These are phyloP conservation scores for Zhengitettix transpicula DNA, from an alignment of 2,888 invertebrate species.

Conservation along the genomic window DNA sequence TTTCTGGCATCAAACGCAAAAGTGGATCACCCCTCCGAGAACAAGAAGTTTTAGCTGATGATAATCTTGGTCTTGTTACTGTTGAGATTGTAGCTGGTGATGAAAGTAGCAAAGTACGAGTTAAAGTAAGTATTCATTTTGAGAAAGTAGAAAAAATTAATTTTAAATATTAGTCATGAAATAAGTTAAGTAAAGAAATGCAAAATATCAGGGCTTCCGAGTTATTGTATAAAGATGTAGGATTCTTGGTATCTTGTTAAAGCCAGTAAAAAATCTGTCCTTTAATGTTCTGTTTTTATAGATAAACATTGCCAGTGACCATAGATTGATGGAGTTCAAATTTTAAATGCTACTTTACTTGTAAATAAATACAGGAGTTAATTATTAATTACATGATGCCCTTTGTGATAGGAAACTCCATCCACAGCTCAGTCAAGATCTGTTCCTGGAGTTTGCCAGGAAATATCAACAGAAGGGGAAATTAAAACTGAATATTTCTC, in stretches of 20 bases:
- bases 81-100: constrained; percentile 25
- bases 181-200: too few relatives aligned
- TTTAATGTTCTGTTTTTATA: background rate
- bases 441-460: background rate
- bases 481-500: constrained; percentile 35
- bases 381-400: background rate
- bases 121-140: constrained; percentile 5
- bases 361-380: background rate
- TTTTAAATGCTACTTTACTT: too few relatives aligned
- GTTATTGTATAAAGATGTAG: background rate
- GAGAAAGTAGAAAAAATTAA: background rate
- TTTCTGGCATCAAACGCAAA: constrained; percentile 11
- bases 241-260: background rate
- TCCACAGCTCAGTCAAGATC: background rate
- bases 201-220: too few relatives aligned
- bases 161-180: too few relatives aligned
- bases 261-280: background rate
- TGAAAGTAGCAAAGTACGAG: constrained; percentile 15
- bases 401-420: background rate
- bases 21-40: constrained; percentile 17
- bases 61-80: constrained; percentile 24
- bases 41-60: constrained; percentile 20
- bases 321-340: too few relatives aligned
- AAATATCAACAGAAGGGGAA: constrained; percentile 6
- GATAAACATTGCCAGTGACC: too few relatives aligned